phyloP scores from a whole-genome alignment of 2,888 invertebrate species.

The Aspidapion aeneum region DNA sequence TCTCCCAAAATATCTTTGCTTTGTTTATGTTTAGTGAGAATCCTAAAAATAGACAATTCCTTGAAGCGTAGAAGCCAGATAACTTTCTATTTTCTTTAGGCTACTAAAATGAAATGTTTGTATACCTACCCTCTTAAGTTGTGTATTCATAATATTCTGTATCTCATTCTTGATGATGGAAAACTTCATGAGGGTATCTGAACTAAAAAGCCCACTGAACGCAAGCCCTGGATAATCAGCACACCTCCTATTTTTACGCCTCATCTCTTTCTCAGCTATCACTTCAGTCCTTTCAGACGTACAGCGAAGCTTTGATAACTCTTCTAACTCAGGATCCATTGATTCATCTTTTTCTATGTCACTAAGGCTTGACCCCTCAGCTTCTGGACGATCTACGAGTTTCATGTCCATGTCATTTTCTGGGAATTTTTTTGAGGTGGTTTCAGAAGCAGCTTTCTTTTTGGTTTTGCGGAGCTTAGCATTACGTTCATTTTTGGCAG shows the following conservation, averaged over 20 bases:
- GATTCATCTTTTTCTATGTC: slow-evolving; percentile 46
- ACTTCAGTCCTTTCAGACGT: slow-evolving; percentile 88
- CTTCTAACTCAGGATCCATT: slow-evolving; percentile 75
- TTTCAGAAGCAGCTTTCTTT: slow-evolving; percentile 21
- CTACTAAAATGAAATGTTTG: too few species aligned
- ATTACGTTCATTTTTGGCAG: slow-evolving; percentile 31
- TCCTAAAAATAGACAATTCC: too few species aligned
- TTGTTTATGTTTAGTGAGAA: too few species aligned
- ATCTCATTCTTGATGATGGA: slow-evolving; percentile 95
- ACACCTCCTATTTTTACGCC: slow-evolving; percentile 71
- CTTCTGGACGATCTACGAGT: slow-evolving; percentile 44
- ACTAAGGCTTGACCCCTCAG: slow-evolving; percentile 50
- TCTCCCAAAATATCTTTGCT: too few species aligned
- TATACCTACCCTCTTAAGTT: slow-evolving; percentile 89
- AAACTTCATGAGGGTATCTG: slow-evolving; percentile 97
- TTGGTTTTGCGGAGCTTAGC: slow-evolving; percentile 33
- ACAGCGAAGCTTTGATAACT: slow-evolving; percentile 81
- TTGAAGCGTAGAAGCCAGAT: too few species aligned
- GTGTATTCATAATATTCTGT: slow-evolving; percentile 96
- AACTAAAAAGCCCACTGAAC: slow-evolving; percentile 89
- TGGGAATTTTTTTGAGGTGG: background rate
- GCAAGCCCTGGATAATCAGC: slow-evolving; percentile 91
- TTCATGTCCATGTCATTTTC: slow-evolving; percentile 36
- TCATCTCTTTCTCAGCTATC: slow-evolving; percentile 77
- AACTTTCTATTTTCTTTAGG: too few species aligned